These are phyloP conservation scores for Polyommatus icarus DNA, from an alignment of 2,888 invertebrate species.

Conservation along the genomic window DNA sequence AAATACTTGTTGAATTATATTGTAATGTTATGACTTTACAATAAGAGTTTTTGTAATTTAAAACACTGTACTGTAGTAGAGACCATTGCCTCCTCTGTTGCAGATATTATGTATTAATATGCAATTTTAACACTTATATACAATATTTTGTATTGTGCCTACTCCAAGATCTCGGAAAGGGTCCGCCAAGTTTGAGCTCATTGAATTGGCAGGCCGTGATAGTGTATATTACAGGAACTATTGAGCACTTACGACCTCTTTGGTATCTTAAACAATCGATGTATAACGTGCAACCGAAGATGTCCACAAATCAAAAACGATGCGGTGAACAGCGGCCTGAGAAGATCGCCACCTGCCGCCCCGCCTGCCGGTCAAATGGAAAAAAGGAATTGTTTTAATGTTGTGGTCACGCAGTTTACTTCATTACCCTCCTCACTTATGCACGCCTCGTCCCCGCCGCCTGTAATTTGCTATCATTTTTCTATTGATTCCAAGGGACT, in stretches of 20 bases:
- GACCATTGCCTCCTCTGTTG: background rate
- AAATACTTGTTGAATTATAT: background rate
- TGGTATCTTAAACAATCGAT: constrained; percentile 40
- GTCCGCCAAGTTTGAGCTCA: background rate
- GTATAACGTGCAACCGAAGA: constrained; percentile 42
- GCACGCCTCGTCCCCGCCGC: constrained; percentile 48
- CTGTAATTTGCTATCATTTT: constrained; percentile 47
- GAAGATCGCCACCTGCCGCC: constrained; percentile 57
- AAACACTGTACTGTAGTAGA: background rate
- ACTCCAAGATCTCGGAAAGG: background rate
- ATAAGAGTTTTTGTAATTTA: background rate
- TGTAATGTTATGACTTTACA: background rate
- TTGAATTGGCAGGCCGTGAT: background rate
- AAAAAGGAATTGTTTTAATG: constrained; percentile 61
- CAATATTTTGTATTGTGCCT: background rate
- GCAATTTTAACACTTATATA: background rate
- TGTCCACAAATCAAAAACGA: constrained; percentile 33
- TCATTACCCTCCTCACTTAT: constrained; percentile 65
- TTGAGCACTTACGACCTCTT: background rate
- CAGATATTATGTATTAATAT: background rate
- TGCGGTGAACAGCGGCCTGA: constrained; percentile 47
- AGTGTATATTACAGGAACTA: background rate
- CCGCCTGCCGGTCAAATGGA: constrained; percentile 48
- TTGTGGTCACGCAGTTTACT: constrained; percentile 72
- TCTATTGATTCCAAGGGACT: constrained; percentile 20